These are phyloP conservation scores for Lerista edwardsae DNA, from an alignment of 2,797 vertebrate species.

Conservation along the genomic window DNA sequence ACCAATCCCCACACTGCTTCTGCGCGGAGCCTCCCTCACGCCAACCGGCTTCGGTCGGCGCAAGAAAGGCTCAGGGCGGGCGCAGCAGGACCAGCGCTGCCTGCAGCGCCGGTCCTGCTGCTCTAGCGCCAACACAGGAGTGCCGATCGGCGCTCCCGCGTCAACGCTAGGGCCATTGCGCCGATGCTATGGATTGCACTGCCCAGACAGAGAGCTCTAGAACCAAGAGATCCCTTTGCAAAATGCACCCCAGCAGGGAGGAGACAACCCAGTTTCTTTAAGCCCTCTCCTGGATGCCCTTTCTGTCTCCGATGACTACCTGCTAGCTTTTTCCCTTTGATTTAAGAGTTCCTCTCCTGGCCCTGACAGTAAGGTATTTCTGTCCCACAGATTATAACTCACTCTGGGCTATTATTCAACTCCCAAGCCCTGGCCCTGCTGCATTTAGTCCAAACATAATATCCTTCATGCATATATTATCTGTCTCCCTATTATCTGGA, in stretches of 20 bases:
- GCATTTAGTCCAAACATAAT: constrained; percentile 96
- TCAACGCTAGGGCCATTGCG: too few relatives aligned
- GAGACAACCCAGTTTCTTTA: constrained; percentile 51
- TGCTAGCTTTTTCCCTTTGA: constrained; percentile 79
- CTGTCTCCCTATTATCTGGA: constrained; percentile 97
- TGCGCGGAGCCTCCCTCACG: too few relatives aligned
- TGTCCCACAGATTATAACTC: constrained; percentile 94
- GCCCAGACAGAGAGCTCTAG: constrained; percentile 10
- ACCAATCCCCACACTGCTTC: too few relatives aligned
- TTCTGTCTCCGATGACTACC: constrained; percentile 66
- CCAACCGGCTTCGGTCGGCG: too few relatives aligned
- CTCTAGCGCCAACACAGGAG: too few relatives aligned
- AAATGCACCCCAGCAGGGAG: constrained; percentile 20
- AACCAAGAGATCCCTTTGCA: constrained; percentile 3
- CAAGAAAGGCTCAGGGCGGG: too few relatives aligned
- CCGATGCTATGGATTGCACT: too few relatives aligned
- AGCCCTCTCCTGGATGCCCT: constrained; percentile 67
- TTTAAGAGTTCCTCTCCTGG: constrained; percentile 93
- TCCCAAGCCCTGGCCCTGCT: constrained; percentile 92
- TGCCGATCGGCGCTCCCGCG: too few relatives aligned
- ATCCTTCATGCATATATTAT: constrained; percentile 99
- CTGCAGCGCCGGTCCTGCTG: too few relatives aligned
- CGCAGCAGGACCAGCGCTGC: too few relatives aligned
- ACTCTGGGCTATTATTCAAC: constrained; percentile 95
- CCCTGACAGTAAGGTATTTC: constrained; percentile 98